phyloP scores from a whole-genome alignment of 2,888 invertebrate genomes.

The Agonum fuliginosum region DNA sequence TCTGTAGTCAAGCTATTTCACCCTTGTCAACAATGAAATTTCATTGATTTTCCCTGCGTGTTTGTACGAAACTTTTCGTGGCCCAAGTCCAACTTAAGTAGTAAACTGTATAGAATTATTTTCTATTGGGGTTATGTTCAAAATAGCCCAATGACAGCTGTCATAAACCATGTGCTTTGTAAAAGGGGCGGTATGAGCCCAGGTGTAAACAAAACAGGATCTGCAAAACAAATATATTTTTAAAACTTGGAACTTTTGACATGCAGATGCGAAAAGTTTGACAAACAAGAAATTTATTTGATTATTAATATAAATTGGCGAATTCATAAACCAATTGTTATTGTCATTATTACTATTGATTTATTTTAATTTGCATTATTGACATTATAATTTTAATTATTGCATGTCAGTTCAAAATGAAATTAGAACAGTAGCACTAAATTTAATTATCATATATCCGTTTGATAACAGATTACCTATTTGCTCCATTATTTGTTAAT shows the following conservation, averaged over 20 bases:
- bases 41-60: constrained; percentile 45
- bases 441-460: neutral
- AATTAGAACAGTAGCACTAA: too few relatives aligned
- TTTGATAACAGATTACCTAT: neutral
- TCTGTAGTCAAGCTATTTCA: constrained; percentile 21
- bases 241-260: neutral
- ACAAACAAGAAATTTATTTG: too few relatives aligned
- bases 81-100: neutral
- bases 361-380: neutral
- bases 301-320: too few relatives aligned
- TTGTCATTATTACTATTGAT: too few relatives aligned
- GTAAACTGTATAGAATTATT: constrained; percentile 1
- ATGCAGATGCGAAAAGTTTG: too few relatives aligned
- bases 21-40: constrained; percentile 39
- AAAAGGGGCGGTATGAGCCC: neutral
- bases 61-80: constrained; percentile 14
- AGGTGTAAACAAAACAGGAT: constrained; percentile 12
- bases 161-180: constrained; percentile 42
- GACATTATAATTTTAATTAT: neutral
- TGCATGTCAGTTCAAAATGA: too few relatives aligned
- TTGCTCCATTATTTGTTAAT: too few relatives aligned
- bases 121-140: neutral
- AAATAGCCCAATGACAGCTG: constrained; percentile 32
- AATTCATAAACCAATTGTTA: too few relatives aligned
- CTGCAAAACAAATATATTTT: neutral